Percentiles rank a stretch among this genome's conserved stretches.
phyloP scores from a whole-genome alignment of 2,113 vertebrate genomes.

The Bujurquina vittata region DNA sequence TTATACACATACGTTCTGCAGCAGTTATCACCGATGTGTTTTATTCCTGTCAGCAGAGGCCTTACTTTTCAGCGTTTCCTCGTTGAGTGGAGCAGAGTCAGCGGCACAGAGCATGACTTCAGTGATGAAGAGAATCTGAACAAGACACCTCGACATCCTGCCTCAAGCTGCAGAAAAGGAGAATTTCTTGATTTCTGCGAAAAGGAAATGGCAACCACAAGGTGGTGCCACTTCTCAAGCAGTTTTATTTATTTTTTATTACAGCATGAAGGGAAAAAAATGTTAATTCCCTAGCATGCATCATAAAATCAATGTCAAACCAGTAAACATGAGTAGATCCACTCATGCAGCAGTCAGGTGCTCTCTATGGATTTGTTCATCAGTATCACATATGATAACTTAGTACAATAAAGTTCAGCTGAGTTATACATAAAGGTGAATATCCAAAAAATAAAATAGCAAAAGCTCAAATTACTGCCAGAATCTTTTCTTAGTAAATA shows the following conservation, averaged over 20 bases:
- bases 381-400: background rate
- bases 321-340: no score
- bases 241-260: background rate
- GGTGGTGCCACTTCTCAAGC: conserved; percentile 34
- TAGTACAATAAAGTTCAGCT: background rate
- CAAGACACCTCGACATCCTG: conserved; percentile 77
- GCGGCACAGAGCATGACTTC: conserved; percentile 67
- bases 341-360: background rate
- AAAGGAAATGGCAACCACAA: conserved; percentile 18
- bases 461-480: background rate
- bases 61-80: conserved; percentile 78
- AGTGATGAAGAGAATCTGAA: conserved; percentile 68
- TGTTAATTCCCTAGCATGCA: no score
- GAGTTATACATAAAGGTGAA: background rate
- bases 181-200: background rate
- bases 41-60: background rate
- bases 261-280: background rate
- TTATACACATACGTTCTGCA: background rate
- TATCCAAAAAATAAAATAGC: background rate
- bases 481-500: background rate
- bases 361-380: background rate
- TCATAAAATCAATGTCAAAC: no score
- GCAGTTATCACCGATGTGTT: background rate
- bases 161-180: background rate
- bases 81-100: conserved; percentile 50